Evolutionary conservation across 2,797 vertebrate genomes (phyloP), one percentile per base, ranked within the genome.

Genomic region (Acrocephalus scirpaceus): DNA sequence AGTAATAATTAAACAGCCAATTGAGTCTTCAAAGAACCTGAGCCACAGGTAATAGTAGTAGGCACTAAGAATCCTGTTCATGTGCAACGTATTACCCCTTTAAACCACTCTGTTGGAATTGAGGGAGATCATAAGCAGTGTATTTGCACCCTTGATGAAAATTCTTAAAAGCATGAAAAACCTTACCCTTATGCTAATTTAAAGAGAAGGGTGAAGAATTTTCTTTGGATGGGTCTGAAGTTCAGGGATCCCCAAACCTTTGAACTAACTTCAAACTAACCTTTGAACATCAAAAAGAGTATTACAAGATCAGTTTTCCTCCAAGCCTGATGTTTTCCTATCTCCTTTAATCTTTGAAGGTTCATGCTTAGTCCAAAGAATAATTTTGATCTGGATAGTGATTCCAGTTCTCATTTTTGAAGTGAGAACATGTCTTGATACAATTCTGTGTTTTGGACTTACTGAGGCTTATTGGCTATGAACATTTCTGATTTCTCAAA

Each of bases 161-260:
- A 50, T 65, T 50, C 34, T 65, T 38, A 44, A 74, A 74, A 69
- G 3, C 6, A 19, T 61, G 22, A 42, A 65, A 77, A 77, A 50
- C 71, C 7, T 13, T 77, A 9, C 9, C 22, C 61, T 22, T 7
- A 14, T 18, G 9, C 3, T 86, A 48, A 50, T 32, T 65, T 61
- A 14, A 88, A 38, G 13, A 67, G 7, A 9, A 82, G 4, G 16
- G 6, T 29, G 27, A 78, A 72, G 3, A 13, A 50, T 38, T 61
- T 1, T 0, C 8, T 86, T 79, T 57, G 40, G 11, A 62, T 34
- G 12, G 10, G 5, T 66, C 32, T 75, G 45, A 78, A 58, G 9
- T 26, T 17, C 19, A 70, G 16, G 0, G 0, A 5, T 48, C 40
- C 32, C 27, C 26, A 76, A 79, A 47, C 5, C 3, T n/a, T n/a